phyloP scores from a whole-genome alignment of 2,113 vertebrate species.

The Todiramphus saurophagus region DNA sequence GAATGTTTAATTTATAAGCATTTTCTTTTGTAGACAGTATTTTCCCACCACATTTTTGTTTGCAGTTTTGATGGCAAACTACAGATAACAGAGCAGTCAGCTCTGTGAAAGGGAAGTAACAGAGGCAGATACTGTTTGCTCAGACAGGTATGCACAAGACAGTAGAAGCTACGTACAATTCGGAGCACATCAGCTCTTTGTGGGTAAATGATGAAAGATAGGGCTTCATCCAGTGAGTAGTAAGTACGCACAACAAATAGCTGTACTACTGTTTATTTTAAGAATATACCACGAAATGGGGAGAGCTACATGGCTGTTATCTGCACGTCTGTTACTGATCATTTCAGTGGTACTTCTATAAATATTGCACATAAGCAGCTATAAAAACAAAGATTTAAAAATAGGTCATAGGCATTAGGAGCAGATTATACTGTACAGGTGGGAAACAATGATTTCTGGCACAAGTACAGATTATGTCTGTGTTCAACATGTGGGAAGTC shows the following conservation, averaged over 20 bases:
- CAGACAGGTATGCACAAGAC: not conserved
- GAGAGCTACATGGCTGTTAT: not conserved
- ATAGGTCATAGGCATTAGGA: constrained; percentile 6
- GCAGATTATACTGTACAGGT: constrained; percentile 44
- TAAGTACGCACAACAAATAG: not conserved
- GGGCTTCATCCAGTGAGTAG: not conserved
- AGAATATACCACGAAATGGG: not conserved
- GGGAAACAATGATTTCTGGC: constrained; percentile 24
- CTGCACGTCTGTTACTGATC: not conserved
- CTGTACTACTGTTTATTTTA: not conserved
- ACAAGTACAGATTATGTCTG: not conserved
- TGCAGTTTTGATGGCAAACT: not conserved
- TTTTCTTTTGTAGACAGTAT: not conserved
- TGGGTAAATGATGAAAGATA: not conserved
- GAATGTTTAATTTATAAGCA: constrained; percentile 34
- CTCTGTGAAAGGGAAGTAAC: not conserved
- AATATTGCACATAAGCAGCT: not conserved
- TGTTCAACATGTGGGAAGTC: not conserved
- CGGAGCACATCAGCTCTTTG: not conserved
- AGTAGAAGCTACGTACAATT: not conserved
- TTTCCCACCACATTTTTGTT: not conserved
- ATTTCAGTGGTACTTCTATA: not conserved
- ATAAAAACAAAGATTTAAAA: constrained; percentile 27
- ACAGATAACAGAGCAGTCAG: not conserved
- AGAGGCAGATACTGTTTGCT: not conserved